Conservation (phyloP, 2,113 vertebrate species). For the Numida meleagris region DNA sequence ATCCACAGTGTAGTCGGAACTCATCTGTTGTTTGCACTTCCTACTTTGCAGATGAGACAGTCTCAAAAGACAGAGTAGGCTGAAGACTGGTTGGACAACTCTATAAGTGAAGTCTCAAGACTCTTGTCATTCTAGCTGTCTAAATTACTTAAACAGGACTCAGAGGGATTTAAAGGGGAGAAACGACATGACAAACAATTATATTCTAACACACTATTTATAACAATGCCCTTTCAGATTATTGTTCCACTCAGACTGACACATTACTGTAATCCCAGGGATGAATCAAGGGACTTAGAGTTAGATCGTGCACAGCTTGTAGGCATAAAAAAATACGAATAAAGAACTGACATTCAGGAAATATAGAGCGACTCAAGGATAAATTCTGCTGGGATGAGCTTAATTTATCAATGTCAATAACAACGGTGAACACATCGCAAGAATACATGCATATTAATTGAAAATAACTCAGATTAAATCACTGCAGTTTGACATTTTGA, state of each 20-base stretch:
- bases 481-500: constrained; percentile 94
- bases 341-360: constrained; percentile 89
- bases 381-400: constrained; percentile 90
- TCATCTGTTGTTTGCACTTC: constrained; percentile 79
- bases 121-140: constrained; percentile 91
- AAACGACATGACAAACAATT: constrained; percentile 93
- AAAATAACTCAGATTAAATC: constrained; percentile 99
- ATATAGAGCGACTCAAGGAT: constrained; percentile 89
- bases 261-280: constrained; percentile 80
- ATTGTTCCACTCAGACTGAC: constrained; percentile 84
- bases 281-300: constrained; percentile 79
- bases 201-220: constrained; percentile 90
- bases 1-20: constrained; percentile 62
- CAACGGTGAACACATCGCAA: constrained; percentile 84
- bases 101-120: constrained; percentile 88
- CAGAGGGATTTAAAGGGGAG: constrained; percentile 84
- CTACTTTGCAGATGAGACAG: constrained; percentile 70
- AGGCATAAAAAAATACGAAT: constrained; percentile 75
- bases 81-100: constrained; percentile 84
- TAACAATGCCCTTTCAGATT: constrained; percentile 86
- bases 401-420: constrained; percentile 98
- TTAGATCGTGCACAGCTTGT: constrained; percentile 81
- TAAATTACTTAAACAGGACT: constrained; percentile 88
- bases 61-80: constrained; percentile 80
- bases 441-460: constrained; percentile 99